Percentiles rank a stretch among this genome's conserved stretches.
phyloP scores from a whole-genome alignment of 2,888 invertebrate genomes.

The Sinopyrophorus schimmeli region DNA sequence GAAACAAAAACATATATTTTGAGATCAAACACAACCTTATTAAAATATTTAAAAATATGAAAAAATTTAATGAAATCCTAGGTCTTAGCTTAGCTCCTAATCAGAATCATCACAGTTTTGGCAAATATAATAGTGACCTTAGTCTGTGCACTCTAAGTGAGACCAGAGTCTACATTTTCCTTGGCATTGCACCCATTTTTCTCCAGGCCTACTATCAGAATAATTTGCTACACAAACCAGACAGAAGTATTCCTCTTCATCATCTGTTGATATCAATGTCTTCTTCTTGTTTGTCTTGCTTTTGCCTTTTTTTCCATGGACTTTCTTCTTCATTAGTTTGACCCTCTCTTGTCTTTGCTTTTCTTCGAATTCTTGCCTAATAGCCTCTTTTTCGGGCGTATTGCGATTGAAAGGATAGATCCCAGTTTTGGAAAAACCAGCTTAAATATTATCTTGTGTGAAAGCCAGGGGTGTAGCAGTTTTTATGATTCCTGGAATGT shows the following conservation, averaged over 20 bases:
- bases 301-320: too few species aligned
- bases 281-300: slow-evolving; percentile 4
- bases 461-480: slow-evolving; percentile 1
- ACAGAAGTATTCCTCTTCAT: too few species aligned
- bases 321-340: too few species aligned
- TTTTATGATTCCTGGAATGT: background rate
- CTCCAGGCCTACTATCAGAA: slow-evolving; percentile 30
- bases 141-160: slow-evolving; percentile 2
- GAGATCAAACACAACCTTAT: too few species aligned
- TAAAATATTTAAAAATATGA: too few species aligned
- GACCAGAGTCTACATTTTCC: slow-evolving; percentile 11
- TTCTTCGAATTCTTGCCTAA: slow-evolving; percentile 7
- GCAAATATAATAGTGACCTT: too few species aligned
- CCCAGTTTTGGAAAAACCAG: too few species aligned
- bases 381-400: slow-evolving; percentile 3
- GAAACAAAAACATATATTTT: too few species aligned
- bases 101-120: too few species aligned
- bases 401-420: background rate
- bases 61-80: too few species aligned
- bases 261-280: background rate
- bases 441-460: background rate
- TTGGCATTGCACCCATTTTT: slow-evolving; percentile 30
- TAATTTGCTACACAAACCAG: slow-evolving; percentile 24
- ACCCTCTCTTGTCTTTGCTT: too few species aligned
- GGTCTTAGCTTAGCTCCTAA: too few species aligned